phyloP scores from a whole-genome alignment of 1,140 invertebrate genomes.

The Eurosta solidaginis region DNA sequence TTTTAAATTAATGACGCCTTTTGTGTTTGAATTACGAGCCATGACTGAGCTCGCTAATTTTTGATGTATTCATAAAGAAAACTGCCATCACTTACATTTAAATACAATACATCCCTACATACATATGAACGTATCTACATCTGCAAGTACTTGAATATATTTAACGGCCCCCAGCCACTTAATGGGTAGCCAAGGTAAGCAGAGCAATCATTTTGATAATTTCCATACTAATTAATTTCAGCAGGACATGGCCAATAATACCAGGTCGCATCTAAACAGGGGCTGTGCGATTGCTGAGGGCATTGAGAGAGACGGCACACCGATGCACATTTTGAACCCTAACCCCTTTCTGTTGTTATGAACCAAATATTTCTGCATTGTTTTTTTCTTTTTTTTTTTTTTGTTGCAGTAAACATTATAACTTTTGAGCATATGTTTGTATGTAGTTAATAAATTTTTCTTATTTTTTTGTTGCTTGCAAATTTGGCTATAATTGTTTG shows the following conservation, averaged over 20 bases:
- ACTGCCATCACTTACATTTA: neutral
- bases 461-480: neutral
- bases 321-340: neutral
- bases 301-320: neutral
- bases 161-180: neutral
- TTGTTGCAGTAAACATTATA: neutral
- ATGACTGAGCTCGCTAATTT: conserved; percentile 20
- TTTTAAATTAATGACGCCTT: conserved; percentile 25
- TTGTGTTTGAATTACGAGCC: conserved; percentile 20
- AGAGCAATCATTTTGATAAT: conserved; percentile 15
- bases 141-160: no score
- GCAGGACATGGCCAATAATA: conserved; percentile 17
- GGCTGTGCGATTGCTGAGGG: neutral
- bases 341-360: neutral
- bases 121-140: no score
- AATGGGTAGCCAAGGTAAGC: neutral
- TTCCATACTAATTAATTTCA: conserved; percentile 25
- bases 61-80: conserved; percentile 9
- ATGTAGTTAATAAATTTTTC: no score
- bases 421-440: neutral
- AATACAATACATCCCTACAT: conserved; percentile 1
- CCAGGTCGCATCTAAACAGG: neutral
- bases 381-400: neutral
- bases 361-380: neutral
- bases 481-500: conserved; percentile 22